Evolutionary conservation across 2,113 vertebrate genomes (phyloP), one percentile per base, ranked within the genome.

Genomic region (Ifrita kowaldi): DNA sequence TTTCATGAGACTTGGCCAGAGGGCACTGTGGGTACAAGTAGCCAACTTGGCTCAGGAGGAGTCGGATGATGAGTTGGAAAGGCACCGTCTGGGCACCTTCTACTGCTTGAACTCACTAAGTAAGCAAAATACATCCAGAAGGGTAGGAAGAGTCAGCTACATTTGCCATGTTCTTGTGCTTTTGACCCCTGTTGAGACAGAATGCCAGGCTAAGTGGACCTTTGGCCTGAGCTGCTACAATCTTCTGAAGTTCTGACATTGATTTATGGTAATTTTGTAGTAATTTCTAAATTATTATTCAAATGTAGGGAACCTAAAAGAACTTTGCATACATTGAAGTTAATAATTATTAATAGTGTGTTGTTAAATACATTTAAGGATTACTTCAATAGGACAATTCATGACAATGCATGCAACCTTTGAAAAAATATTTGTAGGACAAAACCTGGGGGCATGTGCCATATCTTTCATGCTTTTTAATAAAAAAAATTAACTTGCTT

Each of bases 261-360:
- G 91, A 93, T 92, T 93, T 95, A 89, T 96, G 33, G 24, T 57
- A 87, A 93, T 83, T 69, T 33, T 69, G 26, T 60, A 28, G 26
- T 39, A 85, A 55, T 6, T 65, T 76, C 33, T 24, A 4, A 71
- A 84, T 87, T 89, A 59, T 44, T 73, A 91, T 90, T 95, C 71
- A 89, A 83, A 74, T 39, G 5, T n/a, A 74, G 74, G 37, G 33
- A 63, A 80, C 74, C 37, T 83, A 33, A 83, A 93, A 63, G 41
- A 13, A 60, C 13, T 83, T 74, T 70, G 63, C 42, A 76, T 85
- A 65, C 17, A 7, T 33, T 77, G 17, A 69, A 62, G 53, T 39
- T 74, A 73, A 60, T 77, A 77, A 68, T 89, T 83, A 84, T 69
- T 82, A 84, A 78, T 56, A 69, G 50, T 65, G 32, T 30, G 47